Conservation (phyloP, 2,888 invertebrate species). For the Dynastes maya region DNA sequence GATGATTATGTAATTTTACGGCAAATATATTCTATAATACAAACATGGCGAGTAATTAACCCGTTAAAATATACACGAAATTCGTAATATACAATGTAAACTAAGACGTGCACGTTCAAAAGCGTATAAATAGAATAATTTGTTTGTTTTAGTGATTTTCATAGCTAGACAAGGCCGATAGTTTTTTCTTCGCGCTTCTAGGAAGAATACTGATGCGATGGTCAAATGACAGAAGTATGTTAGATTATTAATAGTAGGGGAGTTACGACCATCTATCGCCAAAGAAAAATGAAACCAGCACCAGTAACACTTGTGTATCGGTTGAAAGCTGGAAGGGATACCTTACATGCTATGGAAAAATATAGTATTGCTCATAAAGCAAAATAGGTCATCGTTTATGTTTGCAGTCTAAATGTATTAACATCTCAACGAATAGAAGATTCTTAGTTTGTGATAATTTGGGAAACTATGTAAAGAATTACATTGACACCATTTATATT, state of each 20-base stretch:
- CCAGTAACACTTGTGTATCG: constrained; percentile 1
- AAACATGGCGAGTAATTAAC: constrained; percentile 46
- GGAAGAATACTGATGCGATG: not conserved
- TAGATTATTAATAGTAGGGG: constrained; percentile 34
- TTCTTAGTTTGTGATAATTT: not conserved
- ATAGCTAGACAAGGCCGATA: constrained; percentile 38
- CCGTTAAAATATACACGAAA: constrained; percentile 41
- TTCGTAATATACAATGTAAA: constrained; percentile 46
- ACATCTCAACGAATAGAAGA: not conserved
- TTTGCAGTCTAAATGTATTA: not conserved
- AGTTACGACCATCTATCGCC: not conserved
- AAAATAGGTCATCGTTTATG: constrained; percentile 15
- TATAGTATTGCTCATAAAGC: not conserved
- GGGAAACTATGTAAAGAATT: too few species aligned
- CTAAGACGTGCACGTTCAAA: constrained; percentile 32
- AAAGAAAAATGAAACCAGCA: constrained; percentile 29
- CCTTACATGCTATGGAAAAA: constrained; percentile 12
- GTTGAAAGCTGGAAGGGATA: not conserved
- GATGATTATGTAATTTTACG: constrained; percentile 41
- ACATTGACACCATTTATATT: too few species aligned
- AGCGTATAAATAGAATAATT: constrained; percentile 38
- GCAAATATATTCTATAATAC: constrained; percentile 44
- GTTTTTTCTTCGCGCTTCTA: constrained; percentile 19
- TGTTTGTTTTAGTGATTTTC: constrained; percentile 44
- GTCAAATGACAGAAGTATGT: constrained; percentile 18